phyloP scores from a whole-genome alignment of 2,797 vertebrate species.

The Coreius guichenoti region DNA sequence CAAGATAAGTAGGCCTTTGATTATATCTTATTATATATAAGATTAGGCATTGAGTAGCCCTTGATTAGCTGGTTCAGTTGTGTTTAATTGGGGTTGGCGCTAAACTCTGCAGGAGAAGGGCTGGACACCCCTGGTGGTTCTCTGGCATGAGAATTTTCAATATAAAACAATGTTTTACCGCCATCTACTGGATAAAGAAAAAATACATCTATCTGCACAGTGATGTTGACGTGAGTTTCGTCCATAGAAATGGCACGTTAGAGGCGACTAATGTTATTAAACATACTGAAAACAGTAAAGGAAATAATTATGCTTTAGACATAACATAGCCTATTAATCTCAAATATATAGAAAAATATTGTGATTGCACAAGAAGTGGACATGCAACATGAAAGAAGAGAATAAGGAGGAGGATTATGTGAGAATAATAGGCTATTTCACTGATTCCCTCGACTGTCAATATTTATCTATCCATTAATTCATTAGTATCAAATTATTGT shows the following conservation, averaged over 20 bases:
- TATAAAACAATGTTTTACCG: conserved; percentile 10
- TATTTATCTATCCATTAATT: not conserved
- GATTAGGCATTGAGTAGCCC: too few relatives aligned
- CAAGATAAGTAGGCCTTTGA: too few relatives aligned
- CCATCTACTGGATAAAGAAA: conserved; percentile 41
- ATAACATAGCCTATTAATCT: not conserved
- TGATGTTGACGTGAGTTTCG: not conserved
- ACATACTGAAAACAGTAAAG: not conserved
- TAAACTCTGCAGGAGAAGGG: not conserved
- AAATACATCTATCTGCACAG: not conserved
- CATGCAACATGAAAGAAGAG: not conserved
- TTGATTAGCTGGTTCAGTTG: not conserved
- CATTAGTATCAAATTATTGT: not conserved
- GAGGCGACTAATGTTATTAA: not conserved
- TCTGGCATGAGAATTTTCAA: not conserved
- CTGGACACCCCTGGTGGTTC: not conserved
- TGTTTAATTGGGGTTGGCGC: not conserved
- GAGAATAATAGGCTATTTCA: not conserved
- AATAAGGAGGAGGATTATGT: not conserved
- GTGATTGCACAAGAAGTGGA: not conserved
- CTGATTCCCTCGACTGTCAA: not conserved
- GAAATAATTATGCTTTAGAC: not conserved
- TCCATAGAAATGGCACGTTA: not conserved
- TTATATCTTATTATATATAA: too few relatives aligned
- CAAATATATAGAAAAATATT: not conserved